Evolutionary conservation across 2,797 vertebrate species (phyloP).

Genomic region (Sebastes steindachneri): DNA sequence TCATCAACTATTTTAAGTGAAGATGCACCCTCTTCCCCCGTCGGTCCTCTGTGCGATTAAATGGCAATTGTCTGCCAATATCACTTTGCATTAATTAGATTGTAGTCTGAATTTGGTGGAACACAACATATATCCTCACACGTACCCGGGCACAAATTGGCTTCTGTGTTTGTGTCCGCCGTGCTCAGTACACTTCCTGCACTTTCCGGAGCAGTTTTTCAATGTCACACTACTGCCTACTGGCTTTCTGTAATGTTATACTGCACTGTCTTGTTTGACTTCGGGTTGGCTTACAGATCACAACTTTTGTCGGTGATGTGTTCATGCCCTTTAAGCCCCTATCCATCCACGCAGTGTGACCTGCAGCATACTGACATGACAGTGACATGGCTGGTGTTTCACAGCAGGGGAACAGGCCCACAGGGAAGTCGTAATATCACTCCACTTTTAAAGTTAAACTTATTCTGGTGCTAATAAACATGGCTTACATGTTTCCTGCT

Average conservation of each 20-base stretch:
- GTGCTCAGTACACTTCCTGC: neutral
- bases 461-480: neutral
- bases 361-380: slow-evolving; percentile 49
- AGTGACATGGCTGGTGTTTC: slow-evolving; percentile 47
- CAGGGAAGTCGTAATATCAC: slow-evolving; percentile 16
- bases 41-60: slow-evolving; percentile 65
- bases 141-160: neutral
- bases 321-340: slow-evolving; percentile 59
- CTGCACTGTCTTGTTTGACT: slow-evolving; percentile 33
- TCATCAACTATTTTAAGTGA: slow-evolving; percentile 79
- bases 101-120: slow-evolving; percentile 45
- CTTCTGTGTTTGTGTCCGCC: slow-evolving; percentile 11
- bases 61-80: slow-evolving; percentile 74
- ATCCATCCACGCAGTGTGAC: slow-evolving; percentile 54
- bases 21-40: slow-evolving; percentile 64
- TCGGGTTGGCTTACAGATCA: slow-evolving; percentile 48
- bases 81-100: slow-evolving; percentile 74
- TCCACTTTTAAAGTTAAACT: slow-evolving; percentile 5
- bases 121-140: slow-evolving; percentile 21
- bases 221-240: neutral
- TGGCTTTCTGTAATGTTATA: neutral
- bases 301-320: slow-evolving; percentile 63
- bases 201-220: neutral
- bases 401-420: slow-evolving; percentile 35
- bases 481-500: neutral